phyloP scores from a whole-genome alignment of 2,888 invertebrate species.

The Ametastegia equiseti region DNA sequence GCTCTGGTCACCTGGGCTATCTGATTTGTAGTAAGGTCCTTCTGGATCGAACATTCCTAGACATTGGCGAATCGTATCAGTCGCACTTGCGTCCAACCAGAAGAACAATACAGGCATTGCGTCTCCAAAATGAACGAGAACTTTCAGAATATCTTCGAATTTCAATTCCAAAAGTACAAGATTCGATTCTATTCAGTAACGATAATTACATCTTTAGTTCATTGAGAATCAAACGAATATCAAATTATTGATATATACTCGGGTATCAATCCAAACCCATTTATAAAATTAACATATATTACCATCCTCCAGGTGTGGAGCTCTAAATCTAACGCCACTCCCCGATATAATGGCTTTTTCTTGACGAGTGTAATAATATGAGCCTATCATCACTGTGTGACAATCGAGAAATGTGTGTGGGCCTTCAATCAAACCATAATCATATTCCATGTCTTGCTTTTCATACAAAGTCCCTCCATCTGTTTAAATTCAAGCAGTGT shows the following conservation, averaged over 20 bases:
- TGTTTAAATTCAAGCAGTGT: slow-evolving; percentile 66
- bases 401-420: slow-evolving; percentile 80
- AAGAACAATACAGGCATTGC: slow-evolving; percentile 85
- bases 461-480: slow-evolving; percentile 74
- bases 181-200: background rate
- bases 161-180: slow-evolving; percentile 81
- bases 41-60: slow-evolving; percentile 80
- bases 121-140: slow-evolving; percentile 85
- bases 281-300: slow-evolving; percentile 48
- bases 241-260: background rate
- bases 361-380: slow-evolving; percentile 85
- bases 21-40: slow-evolving; percentile 73
- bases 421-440: slow-evolving; percentile 73
- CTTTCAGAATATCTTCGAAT: slow-evolving; percentile 82
- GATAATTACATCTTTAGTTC: background rate
- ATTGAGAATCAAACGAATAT: background rate
- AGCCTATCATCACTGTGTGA: slow-evolving; percentile 87
- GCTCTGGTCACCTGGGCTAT: slow-evolving; percentile 67
- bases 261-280: background rate
- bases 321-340: slow-evolving; percentile 67
- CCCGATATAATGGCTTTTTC: slow-evolving; percentile 80
- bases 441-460: slow-evolving; percentile 77
- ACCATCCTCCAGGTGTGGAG: slow-evolving; percentile 64
- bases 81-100: slow-evolving; percentile 83
- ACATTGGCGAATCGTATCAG: slow-evolving; percentile 80